Conservation (phyloP, 1,140 invertebrate species). For the Cyclina sinensis region DNA sequence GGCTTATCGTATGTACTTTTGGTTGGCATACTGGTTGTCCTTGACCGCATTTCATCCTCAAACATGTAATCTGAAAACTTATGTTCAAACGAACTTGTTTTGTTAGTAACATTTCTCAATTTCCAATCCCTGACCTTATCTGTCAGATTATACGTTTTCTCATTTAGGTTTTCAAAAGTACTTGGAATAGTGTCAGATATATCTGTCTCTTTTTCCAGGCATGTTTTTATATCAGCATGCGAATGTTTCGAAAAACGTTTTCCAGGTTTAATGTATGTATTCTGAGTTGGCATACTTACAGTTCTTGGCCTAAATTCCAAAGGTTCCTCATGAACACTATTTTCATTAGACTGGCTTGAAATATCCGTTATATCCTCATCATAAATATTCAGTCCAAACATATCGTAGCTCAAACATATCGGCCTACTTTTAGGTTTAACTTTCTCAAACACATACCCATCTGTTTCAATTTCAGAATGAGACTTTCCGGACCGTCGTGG, state of each 20-base stretch:
- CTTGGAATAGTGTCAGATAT: too few relatives aligned
- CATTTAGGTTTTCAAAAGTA: too few relatives aligned
- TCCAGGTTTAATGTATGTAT: conserved; percentile 65
- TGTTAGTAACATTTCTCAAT: too few relatives aligned
- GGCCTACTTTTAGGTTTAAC: not conserved
- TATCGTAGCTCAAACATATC: not conserved
- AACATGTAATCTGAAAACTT: conserved; percentile 62
- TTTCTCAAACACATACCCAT: not conserved
- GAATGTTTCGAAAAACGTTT: conserved; percentile 42
- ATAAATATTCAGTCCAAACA: not conserved
- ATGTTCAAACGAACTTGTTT: too few relatives aligned
- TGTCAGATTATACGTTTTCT: not conserved
- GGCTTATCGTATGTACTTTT: conserved; percentile 70
- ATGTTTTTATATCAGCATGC: conserved; percentile 41
- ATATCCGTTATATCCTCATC: not conserved
- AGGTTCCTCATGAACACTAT: not conserved
- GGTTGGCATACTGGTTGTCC: conserved; percentile 78
- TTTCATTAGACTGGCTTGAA: not conserved
- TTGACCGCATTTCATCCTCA: conserved; percentile 74
- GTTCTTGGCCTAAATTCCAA: conserved; percentile 76
- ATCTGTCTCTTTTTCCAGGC: not conserved
- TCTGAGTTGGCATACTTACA: conserved; percentile 76
- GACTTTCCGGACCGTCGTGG: conserved; percentile 45
- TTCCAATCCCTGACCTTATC: not conserved
- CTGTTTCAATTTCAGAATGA: not conserved